phyloP scores from a whole-genome alignment of 2,113 vertebrate species.

The Rhinogobius similis region DNA sequence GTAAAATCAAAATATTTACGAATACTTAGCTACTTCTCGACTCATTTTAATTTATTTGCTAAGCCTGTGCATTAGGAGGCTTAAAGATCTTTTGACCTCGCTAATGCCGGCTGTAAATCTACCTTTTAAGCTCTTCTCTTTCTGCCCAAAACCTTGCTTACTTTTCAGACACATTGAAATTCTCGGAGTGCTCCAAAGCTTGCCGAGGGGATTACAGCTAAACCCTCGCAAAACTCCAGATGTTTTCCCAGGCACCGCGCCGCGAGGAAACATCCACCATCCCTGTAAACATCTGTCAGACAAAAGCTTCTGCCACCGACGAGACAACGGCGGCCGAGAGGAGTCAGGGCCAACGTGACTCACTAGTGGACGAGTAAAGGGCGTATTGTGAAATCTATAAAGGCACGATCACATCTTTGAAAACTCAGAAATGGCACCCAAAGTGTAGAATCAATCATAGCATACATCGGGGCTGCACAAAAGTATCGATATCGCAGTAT shows the following conservation, averaged over 20 bases:
- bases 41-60: conserved; percentile 65
- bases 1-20: no score
- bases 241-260: conserved; percentile 68
- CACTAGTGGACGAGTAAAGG: conserved; percentile 54
- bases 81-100: conserved; percentile 63
- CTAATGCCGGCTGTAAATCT: conserved; percentile 44
- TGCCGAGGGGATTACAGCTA: conserved; percentile 68
- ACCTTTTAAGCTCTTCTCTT: conserved; percentile 27
- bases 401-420: not conserved
- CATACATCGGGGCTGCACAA: no score
- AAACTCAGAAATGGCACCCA: not conserved
- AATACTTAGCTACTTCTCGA: not conserved
- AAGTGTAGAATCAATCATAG: not conserved
- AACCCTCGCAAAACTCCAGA: conserved; percentile 75
- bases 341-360: conserved; percentile 58
- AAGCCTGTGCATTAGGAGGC: conserved; percentile 66
- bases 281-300: conserved; percentile 77
- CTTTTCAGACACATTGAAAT: conserved; percentile 68
- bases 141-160: conserved; percentile 45
- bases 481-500: no score
- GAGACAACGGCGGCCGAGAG: conserved; percentile 61
- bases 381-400: not conserved
- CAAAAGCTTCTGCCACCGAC: conserved; percentile 62
- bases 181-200: conserved; percentile 59
- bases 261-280: conserved; percentile 60